Conservation (phyloP, 2,888 invertebrate species). For the Chydorus sphaericus region DNA sequence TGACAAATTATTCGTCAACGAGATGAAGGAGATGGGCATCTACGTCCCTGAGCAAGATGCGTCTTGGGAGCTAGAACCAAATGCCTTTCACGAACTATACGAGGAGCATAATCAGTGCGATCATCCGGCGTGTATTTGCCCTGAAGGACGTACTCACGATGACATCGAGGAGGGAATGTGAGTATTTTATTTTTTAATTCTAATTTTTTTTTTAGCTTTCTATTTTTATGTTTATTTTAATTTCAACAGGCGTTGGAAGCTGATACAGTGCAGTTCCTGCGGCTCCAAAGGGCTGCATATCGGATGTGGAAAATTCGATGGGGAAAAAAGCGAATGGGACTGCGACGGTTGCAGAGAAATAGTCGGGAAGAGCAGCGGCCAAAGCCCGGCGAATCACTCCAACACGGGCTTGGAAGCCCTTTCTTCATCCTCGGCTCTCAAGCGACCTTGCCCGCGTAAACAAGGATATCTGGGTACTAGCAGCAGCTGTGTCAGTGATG, state of each 20-base stretch:
- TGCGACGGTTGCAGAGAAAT: conserved; percentile 35
- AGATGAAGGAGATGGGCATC: conserved; percentile 50
- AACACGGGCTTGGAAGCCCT: no score
- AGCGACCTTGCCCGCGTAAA: no score
- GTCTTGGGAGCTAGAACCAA: conserved; percentile 61
- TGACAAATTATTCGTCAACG: conserved; percentile 27
- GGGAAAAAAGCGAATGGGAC: conserved; percentile 30
- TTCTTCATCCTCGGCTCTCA: no score
- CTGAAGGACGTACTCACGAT: conserved; percentile 37
- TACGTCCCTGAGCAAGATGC: conserved; percentile 70
- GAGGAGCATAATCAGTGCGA: conserved; percentile 45
- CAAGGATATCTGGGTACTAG: no score
- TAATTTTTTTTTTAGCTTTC: conserved; percentile 16
- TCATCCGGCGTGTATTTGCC: conserved; percentile 42
- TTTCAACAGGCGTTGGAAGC: conserved; percentile 35
- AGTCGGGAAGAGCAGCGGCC: no score
- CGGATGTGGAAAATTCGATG: conserved; percentile 33
- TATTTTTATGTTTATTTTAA: no score
- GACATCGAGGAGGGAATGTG: conserved; percentile 22
- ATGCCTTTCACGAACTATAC: conserved; percentile 56
- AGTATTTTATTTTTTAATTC: conserved; percentile 12
- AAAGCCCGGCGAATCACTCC: no score
- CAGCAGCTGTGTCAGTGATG: no score
- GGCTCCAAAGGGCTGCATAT: conserved; percentile 40
- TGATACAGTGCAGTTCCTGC: conserved; percentile 38